Evolutionary conservation across 2,113 vertebrate genomes (phyloP), one percentile per base, ranked within the genome.

Genomic region (Pelvicachromis taeniatus): DNA sequence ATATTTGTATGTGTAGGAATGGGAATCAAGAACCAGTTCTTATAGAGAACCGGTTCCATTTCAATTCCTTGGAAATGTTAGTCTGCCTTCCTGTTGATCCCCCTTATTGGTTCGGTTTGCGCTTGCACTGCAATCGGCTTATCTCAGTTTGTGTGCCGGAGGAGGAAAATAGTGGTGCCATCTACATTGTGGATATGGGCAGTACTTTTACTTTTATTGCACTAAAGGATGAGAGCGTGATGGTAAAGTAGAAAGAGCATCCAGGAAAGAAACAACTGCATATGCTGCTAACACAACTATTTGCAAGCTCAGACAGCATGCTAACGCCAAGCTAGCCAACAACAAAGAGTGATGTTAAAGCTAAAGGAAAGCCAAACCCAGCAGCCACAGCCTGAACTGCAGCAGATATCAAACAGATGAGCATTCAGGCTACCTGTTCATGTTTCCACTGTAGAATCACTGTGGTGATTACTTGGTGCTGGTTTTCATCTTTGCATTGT

Each of bases 211-310:
- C 29, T 59, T 33, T 6, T 59, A 59, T 19, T 59, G 16, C 16
- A 33, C 56, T 19, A 59, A 59, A 59, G 29, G 29, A 33, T 59
- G 29, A 33, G 29, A 59, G 29, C 0, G 3, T 0, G 3, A 59
- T 33, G 56, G 5, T 59, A 33, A 59, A 33, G 2, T 4, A 33
- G 29, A 59, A 59, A 59, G 16, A 0, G 9, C 56, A 59, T 59
- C 16, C 9, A 6, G 29, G 9, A 59, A 16, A 19, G 29, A 59
- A 33, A 59, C 58, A 33, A 33, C 29, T 59, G 58, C 29, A 59
- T 19, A 19, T 33, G 29, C 16, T 61, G 29, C 58, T 33, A 19
- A 33, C 29, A 33, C 5, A 61, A 61, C 29, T 33, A 29, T 33
- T 59, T 59, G 29, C 56, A 33, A 59, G 16, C 56, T 61, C 16